Evolutionary conservation across 2,888 invertebrate species (phyloP).

Genomic region (Imbricaverruca yamaguchii): DNA sequence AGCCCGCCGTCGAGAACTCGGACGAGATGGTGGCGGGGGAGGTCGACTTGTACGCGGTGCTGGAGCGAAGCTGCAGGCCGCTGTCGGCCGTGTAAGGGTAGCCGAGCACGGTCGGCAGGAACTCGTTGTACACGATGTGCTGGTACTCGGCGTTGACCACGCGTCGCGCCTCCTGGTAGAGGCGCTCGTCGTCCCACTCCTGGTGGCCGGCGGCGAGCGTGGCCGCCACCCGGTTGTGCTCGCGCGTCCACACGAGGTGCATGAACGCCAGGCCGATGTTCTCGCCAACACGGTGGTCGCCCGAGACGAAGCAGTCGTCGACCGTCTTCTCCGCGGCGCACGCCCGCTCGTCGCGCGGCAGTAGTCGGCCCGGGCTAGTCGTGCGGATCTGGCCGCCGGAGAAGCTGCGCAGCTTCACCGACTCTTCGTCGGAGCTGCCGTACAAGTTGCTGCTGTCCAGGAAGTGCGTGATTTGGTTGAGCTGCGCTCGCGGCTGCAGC

Average conservation of each 20-base stretch:
- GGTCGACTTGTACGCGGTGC: conserved; percentile 19
- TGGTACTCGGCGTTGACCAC: conserved; percentile 52
- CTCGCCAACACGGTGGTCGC: conserved; percentile 4
- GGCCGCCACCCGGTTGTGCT: conserved; percentile 47
- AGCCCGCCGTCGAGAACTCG: conserved; percentile 30
- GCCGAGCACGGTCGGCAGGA: conserved; percentile 60
- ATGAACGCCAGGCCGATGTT: conserved; percentile 60
- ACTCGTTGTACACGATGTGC: conserved; percentile 71
- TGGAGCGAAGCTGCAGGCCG: background rate
- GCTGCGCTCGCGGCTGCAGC: conserved; percentile 25
- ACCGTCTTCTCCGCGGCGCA: too few relatives aligned
- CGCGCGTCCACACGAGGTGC: conserved; percentile 55
- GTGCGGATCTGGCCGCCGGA: conserved; percentile 38
- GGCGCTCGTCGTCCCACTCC: conserved; percentile 47
- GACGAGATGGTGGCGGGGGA: conserved; percentile 24
- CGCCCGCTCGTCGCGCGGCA: conserved; percentile 42
- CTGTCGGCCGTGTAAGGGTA: background rate
- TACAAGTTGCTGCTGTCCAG: conserved; percentile 67
- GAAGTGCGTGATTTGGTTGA: conserved; percentile 4
- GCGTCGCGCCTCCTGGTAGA: conserved; percentile 48
- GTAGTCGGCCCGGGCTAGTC: background rate
- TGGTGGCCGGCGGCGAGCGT: conserved; percentile 43
- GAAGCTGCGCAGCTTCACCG: conserved; percentile 52
- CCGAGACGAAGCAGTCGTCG: conserved; percentile 17
- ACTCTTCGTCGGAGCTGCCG: conserved; percentile 55